Percentiles rank a stretch among this genome's conserved stretches.
Evolutionary conservation across 2,113 vertebrate genomes (phyloP).

Genomic region (Taurulus bubalis): DNA sequence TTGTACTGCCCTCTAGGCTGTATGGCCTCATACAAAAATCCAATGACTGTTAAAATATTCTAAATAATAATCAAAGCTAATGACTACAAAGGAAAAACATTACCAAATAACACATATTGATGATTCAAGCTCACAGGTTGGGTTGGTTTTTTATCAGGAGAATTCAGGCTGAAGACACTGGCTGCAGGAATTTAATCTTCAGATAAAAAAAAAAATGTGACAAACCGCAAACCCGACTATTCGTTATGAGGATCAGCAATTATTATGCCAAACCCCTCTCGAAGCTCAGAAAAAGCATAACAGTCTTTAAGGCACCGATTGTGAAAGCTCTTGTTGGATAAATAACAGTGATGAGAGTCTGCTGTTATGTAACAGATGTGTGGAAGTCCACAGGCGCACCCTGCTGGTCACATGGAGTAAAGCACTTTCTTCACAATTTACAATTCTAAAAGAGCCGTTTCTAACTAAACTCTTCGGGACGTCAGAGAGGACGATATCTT

Average conservation of each 20-base stretch:
- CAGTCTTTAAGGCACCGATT: slow-evolving; percentile 40
- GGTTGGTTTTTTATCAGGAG: not conserved
- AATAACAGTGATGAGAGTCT: not conserved
- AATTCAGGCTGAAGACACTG: not conserved
- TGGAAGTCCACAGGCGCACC: slow-evolving; percentile 47
- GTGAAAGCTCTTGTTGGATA: slow-evolving; percentile 37
- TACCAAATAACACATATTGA: not conserved
- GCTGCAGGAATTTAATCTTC: not conserved
- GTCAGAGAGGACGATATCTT: not conserved
- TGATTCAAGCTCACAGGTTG: not conserved
- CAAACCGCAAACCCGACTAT: slow-evolving; percentile 17
- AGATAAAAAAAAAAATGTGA: slow-evolving; percentile 3
- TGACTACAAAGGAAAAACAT: not conserved
- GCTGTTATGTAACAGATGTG: slow-evolving; percentile 53
- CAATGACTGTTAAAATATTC: not conserved
- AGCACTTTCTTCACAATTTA: not conserved
- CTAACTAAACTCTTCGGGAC: not conserved
- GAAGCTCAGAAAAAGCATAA: slow-evolving; percentile 32
- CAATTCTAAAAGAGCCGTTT: not conserved
- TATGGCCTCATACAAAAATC: not conserved
- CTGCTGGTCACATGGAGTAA: slow-evolving; percentile 50
- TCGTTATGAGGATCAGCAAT: not conserved
- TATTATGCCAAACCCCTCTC: slow-evolving; percentile 17
- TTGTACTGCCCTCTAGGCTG: slow-evolving; percentile 1
- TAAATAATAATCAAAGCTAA: slow-evolving; percentile 1